These are phyloP conservation scores for Malurus leucopterus DNA, from an alignment of 2,797 vertebrate species.

Conservation along the genomic window DNA sequence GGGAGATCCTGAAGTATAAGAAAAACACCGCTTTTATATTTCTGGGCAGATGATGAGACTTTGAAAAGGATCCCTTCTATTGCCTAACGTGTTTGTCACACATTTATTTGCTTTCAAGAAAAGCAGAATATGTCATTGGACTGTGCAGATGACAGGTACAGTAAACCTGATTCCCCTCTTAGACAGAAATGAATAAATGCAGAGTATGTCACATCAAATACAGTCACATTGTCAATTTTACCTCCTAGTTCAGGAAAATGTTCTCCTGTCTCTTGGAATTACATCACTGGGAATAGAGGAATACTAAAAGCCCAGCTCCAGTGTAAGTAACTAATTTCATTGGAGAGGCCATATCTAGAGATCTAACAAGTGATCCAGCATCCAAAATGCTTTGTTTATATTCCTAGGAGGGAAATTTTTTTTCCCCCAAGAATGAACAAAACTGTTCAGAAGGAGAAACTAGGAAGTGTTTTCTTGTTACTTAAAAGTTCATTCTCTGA, in stretches of 20 bases:
- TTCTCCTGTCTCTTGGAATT: neutral
- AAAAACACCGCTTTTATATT: neutral
- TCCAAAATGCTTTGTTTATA: neutral
- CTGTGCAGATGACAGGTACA: neutral
- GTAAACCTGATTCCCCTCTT: neutral
- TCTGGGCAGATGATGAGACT: neutral
- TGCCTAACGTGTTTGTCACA: neutral
- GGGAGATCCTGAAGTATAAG: conserved; percentile 48
- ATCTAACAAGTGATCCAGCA: neutral
- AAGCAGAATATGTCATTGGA: neutral
- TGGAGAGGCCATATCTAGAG: neutral
- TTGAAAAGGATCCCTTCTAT: neutral
- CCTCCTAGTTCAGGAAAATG: neutral
- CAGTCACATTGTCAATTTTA: neutral
- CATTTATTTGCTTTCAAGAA: neutral
- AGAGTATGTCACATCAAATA: neutral
- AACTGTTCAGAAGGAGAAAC: neutral
- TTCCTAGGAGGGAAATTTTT: neutral
- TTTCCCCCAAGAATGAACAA: neutral
- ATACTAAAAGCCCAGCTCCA: neutral
- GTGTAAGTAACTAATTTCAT: neutral
- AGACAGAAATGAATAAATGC: neutral
- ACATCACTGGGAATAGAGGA: neutral
- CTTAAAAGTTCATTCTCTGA: neutral
- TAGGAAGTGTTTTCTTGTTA: neutral